Conservation (phyloP, 2,797 vertebrate species). For the Phyllotis vaccarum region DNA sequence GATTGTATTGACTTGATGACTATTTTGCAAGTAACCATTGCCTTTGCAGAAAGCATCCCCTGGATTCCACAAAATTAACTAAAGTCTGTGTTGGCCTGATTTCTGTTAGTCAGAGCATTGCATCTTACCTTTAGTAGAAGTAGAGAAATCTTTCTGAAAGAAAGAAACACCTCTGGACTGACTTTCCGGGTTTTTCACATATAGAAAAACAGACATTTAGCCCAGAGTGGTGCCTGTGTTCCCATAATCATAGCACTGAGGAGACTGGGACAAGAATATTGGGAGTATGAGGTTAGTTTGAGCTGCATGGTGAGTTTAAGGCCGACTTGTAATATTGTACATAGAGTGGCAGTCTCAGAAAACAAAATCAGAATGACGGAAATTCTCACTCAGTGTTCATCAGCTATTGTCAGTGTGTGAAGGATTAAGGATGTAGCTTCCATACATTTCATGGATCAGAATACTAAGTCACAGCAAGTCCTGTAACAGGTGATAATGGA, state of each 20-base stretch:
- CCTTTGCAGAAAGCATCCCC: neutral
- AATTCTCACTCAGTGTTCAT: neutral
- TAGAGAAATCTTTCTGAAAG: slow-evolving; percentile 5
- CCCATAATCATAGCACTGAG: neutral
- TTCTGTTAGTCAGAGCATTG: neutral
- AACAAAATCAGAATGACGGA: neutral
- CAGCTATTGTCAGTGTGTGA: neutral
- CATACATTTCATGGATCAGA: neutral
- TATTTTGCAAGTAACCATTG: neutral
- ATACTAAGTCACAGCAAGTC: neutral
- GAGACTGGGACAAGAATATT: no score
- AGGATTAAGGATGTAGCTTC: neutral
- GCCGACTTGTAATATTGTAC: neutral
- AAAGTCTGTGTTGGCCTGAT: neutral
- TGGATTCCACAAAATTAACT: neutral
- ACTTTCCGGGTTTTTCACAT: neutral
- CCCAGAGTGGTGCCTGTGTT: neutral
- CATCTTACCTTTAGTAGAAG: neutral
- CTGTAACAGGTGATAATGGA: neutral
- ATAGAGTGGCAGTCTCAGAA: neutral
- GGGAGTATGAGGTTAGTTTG: neutral
- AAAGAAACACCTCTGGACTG: neutral
- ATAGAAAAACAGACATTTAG: neutral
- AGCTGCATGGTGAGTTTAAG: neutral
- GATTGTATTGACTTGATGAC: neutral